phyloP scores from a whole-genome alignment of 2,888 invertebrate species.

The Polydrusus cervinus region DNA sequence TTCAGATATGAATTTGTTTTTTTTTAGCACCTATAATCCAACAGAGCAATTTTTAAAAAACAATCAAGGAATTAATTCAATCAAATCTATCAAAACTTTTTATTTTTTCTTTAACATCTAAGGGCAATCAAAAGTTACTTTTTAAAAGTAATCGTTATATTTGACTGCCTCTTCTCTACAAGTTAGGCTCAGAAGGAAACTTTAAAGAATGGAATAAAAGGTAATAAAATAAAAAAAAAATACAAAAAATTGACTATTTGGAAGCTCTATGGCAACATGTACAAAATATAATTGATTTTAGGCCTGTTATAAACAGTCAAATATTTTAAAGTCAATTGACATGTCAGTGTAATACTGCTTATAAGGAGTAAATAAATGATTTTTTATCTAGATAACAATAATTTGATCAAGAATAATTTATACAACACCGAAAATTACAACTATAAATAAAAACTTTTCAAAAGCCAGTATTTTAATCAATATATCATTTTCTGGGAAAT shows the following conservation, averaged over 20 bases:
- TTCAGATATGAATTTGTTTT: background rate
- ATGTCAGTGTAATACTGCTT: no score
- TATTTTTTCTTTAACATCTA: slow-evolving; percentile 19
- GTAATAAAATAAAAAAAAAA: slow-evolving; percentile 27
- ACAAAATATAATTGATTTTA: slow-evolving; percentile 34
- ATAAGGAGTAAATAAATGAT: no score
- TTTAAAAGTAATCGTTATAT: slow-evolving; percentile 9
- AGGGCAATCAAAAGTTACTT: slow-evolving; percentile 8
- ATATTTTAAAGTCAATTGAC: background rate
- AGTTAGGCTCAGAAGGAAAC: slow-evolving; percentile 37
- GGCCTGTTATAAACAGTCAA: background rate
- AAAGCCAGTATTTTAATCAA: no score
- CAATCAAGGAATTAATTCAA: no score
- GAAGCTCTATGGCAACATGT: slow-evolving; percentile 47
- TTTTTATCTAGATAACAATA: no score
- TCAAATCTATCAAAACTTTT: slow-evolving; percentile 7
- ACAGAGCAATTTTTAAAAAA: background rate
- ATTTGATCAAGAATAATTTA: no score
- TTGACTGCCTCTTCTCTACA: slow-evolving; percentile 8
- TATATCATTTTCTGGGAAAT: no score
- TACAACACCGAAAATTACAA: no score
- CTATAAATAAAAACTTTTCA: no score
- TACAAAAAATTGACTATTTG: slow-evolving; percentile 49
- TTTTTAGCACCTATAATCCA: background rate
- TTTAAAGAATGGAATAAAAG: slow-evolving; percentile 49